Base-by-base conservation (phyloP, 1,140 invertebrate species). In the Trypoxylus dichotomus region DNA sequence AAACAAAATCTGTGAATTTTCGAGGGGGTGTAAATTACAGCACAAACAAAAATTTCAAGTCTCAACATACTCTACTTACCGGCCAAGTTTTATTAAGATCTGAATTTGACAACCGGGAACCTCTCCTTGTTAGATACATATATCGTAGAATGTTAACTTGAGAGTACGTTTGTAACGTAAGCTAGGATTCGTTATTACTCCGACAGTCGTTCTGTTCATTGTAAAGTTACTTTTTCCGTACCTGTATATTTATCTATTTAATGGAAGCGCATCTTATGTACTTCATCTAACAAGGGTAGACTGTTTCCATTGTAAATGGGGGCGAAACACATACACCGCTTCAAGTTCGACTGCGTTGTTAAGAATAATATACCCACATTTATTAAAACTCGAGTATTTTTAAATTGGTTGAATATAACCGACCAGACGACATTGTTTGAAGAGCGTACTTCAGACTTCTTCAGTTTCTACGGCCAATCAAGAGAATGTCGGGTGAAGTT, bases 331-430 rank as follows among this genome's bases (percentile, higher is more conserved):
- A 54, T 54, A 13, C 19, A 21, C n/a, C 47, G 47, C 19, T 54
- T n/a, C 47, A 54, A 54, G 15, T 54, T 54, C 15, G 15, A 54
- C 47, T 5, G 19, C 47, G 19, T 54, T 54, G 47, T 54, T 54
- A 54, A 54, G 47, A 54, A 54, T 54, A 54, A 54, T 54, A 54
- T 54, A 54, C 47, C 47, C 47, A 54, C 47, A 54, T 54, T 54
- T 54, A 54, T 54, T 54, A 54, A 54, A 54, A 54, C 47, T 54
- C 47, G 15, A 54, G 47, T 54, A 54, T 54, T 54, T 54, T 54
- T 54, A 54, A 54, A 54, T 54, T 54, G 47, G 47, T 54, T 54
- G 47, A 54, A 54, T 54, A 54, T n/a, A 54, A 54, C 15, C 47
- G 47, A 54, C 47, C 15, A 54, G 47, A 54, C 47, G 47, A 54